Evolutionary conservation across 2,888 invertebrate species (phyloP), one percentile per base, ranked within the genome.

Genomic region (Agrotis puta): DNA sequence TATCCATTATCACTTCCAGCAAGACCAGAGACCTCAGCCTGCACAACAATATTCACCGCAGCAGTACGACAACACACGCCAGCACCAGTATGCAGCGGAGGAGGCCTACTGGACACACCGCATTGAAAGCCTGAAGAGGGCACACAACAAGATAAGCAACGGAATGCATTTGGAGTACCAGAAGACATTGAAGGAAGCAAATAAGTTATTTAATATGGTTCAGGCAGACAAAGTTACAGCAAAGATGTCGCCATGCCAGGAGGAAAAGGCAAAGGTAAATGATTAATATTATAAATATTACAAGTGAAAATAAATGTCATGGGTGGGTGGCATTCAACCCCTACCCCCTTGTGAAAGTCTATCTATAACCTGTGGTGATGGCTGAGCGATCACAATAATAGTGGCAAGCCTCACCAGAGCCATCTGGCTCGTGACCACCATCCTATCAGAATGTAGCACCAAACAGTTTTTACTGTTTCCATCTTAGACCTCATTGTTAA

Each of bases 21-120:
- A 91, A 91, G 92, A 93, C 58, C 89, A 85, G 1, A 76, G 74
- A 33, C 78, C 88, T 18, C 81, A 82, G 57, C 83, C 89, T n/a
- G 79, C 89, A 18, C 91, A 87, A 68, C 91, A 92, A 33, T 91
- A 91, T 53, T 78, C 90, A 14, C 91, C 93, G n/a, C 91, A 92
- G 1, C 86, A 80, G 50, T 94, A 93, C 48, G 93, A 94, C 59
- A 84, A 91, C 14, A 91, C 85, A 78, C 90, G 79, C 50, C 90
- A 92, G 43, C 89, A 92, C 47, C 93, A 95, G 14, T 84, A 89
- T 39, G 93, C 92, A 13, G 92, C 94, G 2, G 96, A 96, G 65
- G 96, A 96, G 79, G 94, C 93, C 5, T 96, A 96, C 86, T 96
- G 96, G 96, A 87, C 93, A 9, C 91, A 92, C 24, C 91, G 96